Base-by-base conservation (phyloP, 2,797 vertebrate genomes). In the Thalassophryne amazonica region DNA sequence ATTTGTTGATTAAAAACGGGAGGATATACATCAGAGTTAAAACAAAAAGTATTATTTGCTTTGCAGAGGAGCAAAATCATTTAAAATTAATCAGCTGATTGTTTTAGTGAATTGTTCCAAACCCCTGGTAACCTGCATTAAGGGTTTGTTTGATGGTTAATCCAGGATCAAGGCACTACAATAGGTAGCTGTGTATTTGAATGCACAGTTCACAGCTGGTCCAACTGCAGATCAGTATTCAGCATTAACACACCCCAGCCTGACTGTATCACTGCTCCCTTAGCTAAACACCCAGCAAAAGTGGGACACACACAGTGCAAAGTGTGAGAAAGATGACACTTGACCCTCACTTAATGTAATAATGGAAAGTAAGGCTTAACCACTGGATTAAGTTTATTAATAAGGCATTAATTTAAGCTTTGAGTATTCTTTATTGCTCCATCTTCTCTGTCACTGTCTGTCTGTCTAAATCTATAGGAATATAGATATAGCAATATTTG, bases 21-120 rank as follows among this genome's bases (percentile, higher is more conserved):
- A 42, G 73, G 67, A 72, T 76, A n/a, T 69, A 46, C 58, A 72
- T 55, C 6, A 58, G 66, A 74, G 73, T 81, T 72, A 56, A 78
- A 73, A 73, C 69, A 83, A 85, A 80, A 86, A 83, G 72, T 85
- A 86, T 89, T 85, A 80, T 88, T 83, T 73, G 65, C 84, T 85
- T 63, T 76, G 70, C 81, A 69, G 58, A 63, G 53, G 60, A 84
- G 80, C 78, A 73, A 89, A 88, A 91, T 86, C 81, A 73, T 89
- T 89, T 81, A 73, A 90, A 84, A 89, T 90, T 86, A 90, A 92
- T 92, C 88, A 89, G 84, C 87, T 92, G 89, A 92, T 92, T 89
- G 88, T 89, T 85, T 85, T 33, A 77, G 84, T 66, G 78, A 86
- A 85, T 75, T 80, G 79, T 86, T 85, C 86, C 68, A 78, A 87